Evolutionary conservation across 2,113 vertebrate species (phyloP).

Genomic region (Tichodroma muraria): DNA sequence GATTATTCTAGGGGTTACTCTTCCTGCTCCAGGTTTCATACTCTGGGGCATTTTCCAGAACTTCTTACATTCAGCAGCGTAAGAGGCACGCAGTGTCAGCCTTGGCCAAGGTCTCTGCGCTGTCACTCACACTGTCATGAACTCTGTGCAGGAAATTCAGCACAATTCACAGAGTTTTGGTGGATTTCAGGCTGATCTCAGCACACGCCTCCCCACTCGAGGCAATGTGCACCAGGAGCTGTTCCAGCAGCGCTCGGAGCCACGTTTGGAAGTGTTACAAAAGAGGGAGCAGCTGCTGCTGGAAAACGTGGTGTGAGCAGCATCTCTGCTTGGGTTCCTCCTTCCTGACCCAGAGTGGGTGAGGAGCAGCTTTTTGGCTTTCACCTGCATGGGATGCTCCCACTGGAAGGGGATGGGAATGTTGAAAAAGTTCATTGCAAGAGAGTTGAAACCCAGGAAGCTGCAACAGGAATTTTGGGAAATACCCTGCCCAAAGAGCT

Average conservation of each 20-base stretch:
- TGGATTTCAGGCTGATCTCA: neutral
- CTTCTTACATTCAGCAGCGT: neutral
- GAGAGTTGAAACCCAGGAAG: neutral
- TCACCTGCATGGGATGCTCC: neutral
- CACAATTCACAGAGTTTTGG: neutral
- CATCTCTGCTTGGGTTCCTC: neutral
- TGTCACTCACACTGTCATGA: neutral
- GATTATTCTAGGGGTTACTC: neutral
- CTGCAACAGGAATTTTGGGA: neutral
- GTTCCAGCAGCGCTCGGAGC: neutral
- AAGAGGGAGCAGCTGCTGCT: neutral
- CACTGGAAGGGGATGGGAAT: neutral
- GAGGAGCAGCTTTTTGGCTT: neutral
- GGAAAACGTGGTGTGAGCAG: conserved; percentile 1
- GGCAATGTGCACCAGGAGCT: neutral
- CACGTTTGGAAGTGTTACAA: neutral
- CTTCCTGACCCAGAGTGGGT: neutral
- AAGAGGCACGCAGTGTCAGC: neutral
- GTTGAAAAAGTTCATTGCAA: neutral
- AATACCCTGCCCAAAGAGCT: neutral
- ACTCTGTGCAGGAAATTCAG: neutral
- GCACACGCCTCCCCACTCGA: neutral
- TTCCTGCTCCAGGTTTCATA: neutral
- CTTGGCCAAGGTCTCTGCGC: neutral
- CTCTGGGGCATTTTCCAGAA: neutral